A percentile compares a stretch with the other conserved stretches of the same genome.
Evolutionary conservation across 2,797 vertebrate genomes (phyloP).

Genomic region (Poeciliopsis infans): DNA sequence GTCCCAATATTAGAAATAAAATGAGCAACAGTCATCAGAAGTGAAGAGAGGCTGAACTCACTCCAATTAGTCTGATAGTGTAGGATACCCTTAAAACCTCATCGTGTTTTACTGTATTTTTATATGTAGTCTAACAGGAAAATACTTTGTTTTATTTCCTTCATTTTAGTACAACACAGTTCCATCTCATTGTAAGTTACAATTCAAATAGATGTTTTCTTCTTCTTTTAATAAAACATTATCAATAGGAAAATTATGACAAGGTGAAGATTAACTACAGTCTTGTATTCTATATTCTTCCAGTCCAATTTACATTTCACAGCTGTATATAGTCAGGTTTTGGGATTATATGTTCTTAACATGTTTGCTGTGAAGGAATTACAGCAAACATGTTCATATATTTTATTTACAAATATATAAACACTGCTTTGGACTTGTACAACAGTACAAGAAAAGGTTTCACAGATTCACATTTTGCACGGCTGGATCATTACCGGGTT

Average conservation of each 20-base stretch:
- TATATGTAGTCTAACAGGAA: background rate
- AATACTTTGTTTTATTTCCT: background rate
- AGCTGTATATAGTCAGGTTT: background rate
- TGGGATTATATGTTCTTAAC: background rate
- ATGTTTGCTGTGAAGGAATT: background rate
- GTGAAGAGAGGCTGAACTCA: constrained; percentile 29
- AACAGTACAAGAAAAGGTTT: background rate
- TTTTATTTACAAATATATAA: background rate
- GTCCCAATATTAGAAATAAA: constrained; percentile 21
- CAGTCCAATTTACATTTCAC: background rate
- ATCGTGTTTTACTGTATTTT: background rate
- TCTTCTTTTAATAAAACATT: background rate
- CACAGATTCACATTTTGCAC: background rate
- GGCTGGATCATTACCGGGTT: background rate
- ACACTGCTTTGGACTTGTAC: background rate
- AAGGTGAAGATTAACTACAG: background rate
- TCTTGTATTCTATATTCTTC: background rate
- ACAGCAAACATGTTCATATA: background rate
- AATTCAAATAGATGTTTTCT: background rate
- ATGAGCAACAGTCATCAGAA: constrained; percentile 24
- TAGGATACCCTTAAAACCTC: background rate
- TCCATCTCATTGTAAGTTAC: background rate
- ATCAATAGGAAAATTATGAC: background rate
- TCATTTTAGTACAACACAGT: background rate
- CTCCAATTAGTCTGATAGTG: background rate